Conservation (phyloP, 2,113 vertebrate genomes). For the Entosphenus tridentatus region DNA sequence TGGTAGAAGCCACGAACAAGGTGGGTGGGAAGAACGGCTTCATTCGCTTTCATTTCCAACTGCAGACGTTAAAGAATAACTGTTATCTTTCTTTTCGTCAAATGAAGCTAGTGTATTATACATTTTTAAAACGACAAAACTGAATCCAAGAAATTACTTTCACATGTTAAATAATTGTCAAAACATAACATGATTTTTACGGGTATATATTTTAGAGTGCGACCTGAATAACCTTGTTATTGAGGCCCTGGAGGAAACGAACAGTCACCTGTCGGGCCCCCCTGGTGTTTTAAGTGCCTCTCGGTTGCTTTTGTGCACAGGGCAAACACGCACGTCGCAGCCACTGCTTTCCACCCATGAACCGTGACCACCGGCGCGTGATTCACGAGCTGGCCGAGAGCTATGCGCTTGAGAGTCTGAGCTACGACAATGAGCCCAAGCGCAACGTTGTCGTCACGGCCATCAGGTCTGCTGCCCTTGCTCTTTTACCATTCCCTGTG, state of each 20-base stretch:
- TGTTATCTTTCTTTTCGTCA: constrained; percentile 10
- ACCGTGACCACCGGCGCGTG: constrained; percentile 65
- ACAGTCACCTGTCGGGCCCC: no score
- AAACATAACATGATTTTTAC: no score
- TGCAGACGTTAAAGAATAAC: background rate
- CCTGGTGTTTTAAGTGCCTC: no score
- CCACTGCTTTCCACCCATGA: constrained; percentile 85
- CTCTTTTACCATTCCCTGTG: background rate
- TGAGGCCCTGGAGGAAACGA: no score
- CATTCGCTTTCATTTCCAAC: background rate
- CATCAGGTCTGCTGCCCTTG: constrained; percentile 36
- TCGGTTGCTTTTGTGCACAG: constrained; percentile 15
- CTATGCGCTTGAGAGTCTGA: constrained; percentile 66
- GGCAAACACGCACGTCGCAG: constrained; percentile 62
- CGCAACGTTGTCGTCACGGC: constrained; percentile 82
- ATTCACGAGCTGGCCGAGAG: constrained; percentile 79
- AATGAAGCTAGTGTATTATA: background rate
- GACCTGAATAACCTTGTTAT: no score
- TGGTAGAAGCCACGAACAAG: constrained; percentile 74
- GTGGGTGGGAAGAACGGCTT: constrained; percentile 23
- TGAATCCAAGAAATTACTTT: no score
- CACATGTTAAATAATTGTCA: no score
- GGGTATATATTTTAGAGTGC: no score
- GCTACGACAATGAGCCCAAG: constrained; percentile 90
- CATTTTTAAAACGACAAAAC: no score